Evolutionary conservation across 2,888 invertebrate genomes (phyloP).

Genomic region (Nasonia oneida): DNA sequence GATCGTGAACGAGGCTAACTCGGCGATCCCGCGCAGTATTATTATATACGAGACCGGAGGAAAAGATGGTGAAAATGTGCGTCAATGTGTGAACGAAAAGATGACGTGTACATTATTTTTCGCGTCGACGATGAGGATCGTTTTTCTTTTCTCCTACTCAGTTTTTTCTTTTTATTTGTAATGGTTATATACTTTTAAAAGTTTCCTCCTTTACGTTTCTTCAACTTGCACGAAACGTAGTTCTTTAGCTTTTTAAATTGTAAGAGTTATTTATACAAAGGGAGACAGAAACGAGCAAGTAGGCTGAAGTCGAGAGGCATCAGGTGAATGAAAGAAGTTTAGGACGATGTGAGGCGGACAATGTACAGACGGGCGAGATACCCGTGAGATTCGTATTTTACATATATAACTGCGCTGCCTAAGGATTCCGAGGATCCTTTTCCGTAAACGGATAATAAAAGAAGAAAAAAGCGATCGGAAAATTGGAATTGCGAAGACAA

Average conservation of each 20-base stretch:
- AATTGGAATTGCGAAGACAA: constrained; percentile 62
- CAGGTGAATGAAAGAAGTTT: constrained; percentile 27
- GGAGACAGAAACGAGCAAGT: constrained; percentile 34
- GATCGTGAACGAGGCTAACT: constrained; percentile 59
- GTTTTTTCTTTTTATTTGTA: constrained; percentile 22
- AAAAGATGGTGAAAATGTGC: constrained; percentile 31
- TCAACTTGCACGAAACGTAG: constrained; percentile 37
- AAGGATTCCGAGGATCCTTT: constrained; percentile 51
- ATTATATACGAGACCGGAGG: constrained; percentile 65
- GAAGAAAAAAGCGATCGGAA: constrained; percentile 40
- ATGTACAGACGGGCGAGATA: constrained; percentile 72
- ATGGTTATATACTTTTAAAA: constrained; percentile 31
- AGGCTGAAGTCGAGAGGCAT: background rate
- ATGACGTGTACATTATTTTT: constrained; percentile 60
- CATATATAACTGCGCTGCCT: constrained; percentile 58
- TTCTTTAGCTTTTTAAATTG: constrained; percentile 69
- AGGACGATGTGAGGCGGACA: constrained; percentile 49
- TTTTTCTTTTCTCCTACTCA: constrained; percentile 10
- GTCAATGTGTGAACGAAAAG: constrained; percentile 37
- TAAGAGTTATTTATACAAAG: constrained; percentile 74
- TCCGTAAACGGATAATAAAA: constrained; percentile 43
- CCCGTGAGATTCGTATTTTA: constrained; percentile 67
- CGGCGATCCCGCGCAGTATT: constrained; percentile 74
- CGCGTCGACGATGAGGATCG: constrained; percentile 43
- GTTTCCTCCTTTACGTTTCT: constrained; percentile 34